Evolutionary conservation across 2,888 invertebrate species (phyloP).

Genomic region (Tridacna crocea): DNA sequence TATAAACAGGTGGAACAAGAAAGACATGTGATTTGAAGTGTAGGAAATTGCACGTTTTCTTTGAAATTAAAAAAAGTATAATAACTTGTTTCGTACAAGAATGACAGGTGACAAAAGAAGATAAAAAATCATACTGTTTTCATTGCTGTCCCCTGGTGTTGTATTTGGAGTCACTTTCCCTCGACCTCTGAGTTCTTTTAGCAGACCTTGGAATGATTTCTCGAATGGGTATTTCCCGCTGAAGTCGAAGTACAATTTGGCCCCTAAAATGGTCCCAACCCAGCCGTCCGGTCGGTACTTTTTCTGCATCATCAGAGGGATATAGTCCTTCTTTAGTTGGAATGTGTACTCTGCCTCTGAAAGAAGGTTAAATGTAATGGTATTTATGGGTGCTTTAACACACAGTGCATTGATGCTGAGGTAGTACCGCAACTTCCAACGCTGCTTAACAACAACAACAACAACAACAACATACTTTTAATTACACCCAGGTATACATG

Average conservation of each 20-base stretch:
- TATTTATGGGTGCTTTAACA: neutral
- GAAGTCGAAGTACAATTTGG: conserved; percentile 81
- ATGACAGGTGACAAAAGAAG: too few relatives aligned
- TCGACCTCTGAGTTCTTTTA: conserved; percentile 78
- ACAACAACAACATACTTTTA: too few relatives aligned
- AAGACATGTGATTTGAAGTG: too few relatives aligned
- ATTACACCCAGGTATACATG: too few relatives aligned
- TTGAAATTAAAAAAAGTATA: too few relatives aligned
- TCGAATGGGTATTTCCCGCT: conserved; percentile 81
- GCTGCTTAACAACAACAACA: too few relatives aligned
- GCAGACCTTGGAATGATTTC: conserved; percentile 74
- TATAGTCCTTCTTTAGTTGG: conserved; percentile 79
- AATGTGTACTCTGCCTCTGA: conserved; percentile 82
- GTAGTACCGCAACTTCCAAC: neutral
- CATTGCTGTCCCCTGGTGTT: conserved; percentile 54
- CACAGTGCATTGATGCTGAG: neutral
- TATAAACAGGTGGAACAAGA: too few relatives aligned
- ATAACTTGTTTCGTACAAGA: too few relatives aligned
- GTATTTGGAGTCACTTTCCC: conserved; percentile 66
- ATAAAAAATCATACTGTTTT: too few relatives aligned
- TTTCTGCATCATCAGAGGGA: conserved; percentile 81
- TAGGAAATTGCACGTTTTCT: too few relatives aligned
- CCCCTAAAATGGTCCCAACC: conserved; percentile 81
- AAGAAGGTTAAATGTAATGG: conserved; percentile 11
- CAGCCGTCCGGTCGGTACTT: conserved; percentile 82